Evolutionary conservation across 64 coral and sea anemone genomes (phyloP).

Genomic region (Montipora efflorescens): DNA sequence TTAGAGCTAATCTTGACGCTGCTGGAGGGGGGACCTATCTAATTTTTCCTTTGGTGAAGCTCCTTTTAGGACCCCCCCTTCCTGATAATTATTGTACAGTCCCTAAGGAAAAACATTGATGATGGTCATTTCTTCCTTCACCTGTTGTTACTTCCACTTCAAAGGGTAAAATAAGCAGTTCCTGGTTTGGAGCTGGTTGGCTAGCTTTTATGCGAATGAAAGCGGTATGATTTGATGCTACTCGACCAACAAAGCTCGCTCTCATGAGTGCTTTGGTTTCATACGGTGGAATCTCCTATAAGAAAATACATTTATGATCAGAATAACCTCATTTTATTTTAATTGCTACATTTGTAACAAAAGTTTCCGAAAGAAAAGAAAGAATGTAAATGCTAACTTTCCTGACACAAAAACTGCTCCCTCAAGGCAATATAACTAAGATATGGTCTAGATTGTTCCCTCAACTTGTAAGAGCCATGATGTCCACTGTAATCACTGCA

Average conservation of each 20-base stretch:
- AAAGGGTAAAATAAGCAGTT: constrained; percentile 97
- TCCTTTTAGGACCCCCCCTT: too few relatives aligned
- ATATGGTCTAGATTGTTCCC: too few relatives aligned
- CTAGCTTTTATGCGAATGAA: constrained; percentile 98
- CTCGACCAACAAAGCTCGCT: constrained; percentile 88
- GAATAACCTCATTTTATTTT: not conserved
- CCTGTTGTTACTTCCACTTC: constrained; percentile 94
- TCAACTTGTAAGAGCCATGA: too few relatives aligned
- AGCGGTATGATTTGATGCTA: constrained; percentile 94
- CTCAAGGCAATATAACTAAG: too few relatives aligned
- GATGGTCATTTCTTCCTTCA: not conserved
- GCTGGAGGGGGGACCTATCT: too few relatives aligned
- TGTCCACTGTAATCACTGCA: too few relatives aligned
- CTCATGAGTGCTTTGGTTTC: constrained; percentile 98
- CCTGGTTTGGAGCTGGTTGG: constrained; percentile 67
- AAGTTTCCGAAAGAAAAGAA: not conserved
- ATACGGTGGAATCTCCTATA: constrained; percentile 95
- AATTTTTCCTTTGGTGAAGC: too few relatives aligned
- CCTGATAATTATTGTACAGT: too few relatives aligned
- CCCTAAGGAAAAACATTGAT: too few relatives aligned
- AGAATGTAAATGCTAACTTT: too few relatives aligned
- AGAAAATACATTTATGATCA: not conserved
- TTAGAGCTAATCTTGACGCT: too few relatives aligned
- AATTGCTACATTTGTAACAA: not conserved
- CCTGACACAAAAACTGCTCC: too few relatives aligned